Conservation (phyloP, 1,140 invertebrate species). For the Hyles euphorbiae region DNA sequence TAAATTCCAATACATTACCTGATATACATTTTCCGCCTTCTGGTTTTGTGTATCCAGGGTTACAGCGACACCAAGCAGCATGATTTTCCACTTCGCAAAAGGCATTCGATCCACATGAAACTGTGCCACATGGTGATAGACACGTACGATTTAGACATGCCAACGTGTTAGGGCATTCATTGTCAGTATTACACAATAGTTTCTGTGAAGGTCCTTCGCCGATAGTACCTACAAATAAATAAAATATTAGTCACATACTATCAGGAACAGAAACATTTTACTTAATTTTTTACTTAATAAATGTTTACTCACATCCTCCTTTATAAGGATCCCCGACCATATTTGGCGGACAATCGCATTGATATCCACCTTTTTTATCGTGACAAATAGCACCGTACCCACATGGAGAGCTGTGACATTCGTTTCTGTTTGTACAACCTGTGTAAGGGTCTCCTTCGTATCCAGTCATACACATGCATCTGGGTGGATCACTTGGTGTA, state of each 20-base stretch:
- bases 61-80: conserved; percentile 90
- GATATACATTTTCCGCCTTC: conserved; percentile 87
- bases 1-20: conserved; percentile 64
- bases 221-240: conserved; percentile 33
- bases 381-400: conserved; percentile 90
- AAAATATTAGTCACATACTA: background rate
- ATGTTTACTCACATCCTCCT: conserved; percentile 80
- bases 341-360: conserved; percentile 89
- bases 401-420: conserved; percentile 86
- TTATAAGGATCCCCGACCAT: conserved; percentile 90
- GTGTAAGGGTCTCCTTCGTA: conserved; percentile 89
- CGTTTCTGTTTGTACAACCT: conserved; percentile 90
- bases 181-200: conserved; percentile 81
- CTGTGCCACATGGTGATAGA: conserved; percentile 85
- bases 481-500: conserved; percentile 90
- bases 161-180: conserved; percentile 87
- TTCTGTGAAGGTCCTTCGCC: conserved; percentile 44
- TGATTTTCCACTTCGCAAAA: conserved; percentile 92
- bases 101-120: conserved; percentile 89
- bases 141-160: conserved; percentile 86
- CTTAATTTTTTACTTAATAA: background rate
- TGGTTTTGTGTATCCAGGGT: conserved; percentile 86
- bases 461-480: conserved; percentile 90
- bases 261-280: background rate
- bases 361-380: conserved; percentile 89